phyloP scores from a whole-genome alignment of 1,140 invertebrate genomes.

The Olivierus martensii region DNA sequence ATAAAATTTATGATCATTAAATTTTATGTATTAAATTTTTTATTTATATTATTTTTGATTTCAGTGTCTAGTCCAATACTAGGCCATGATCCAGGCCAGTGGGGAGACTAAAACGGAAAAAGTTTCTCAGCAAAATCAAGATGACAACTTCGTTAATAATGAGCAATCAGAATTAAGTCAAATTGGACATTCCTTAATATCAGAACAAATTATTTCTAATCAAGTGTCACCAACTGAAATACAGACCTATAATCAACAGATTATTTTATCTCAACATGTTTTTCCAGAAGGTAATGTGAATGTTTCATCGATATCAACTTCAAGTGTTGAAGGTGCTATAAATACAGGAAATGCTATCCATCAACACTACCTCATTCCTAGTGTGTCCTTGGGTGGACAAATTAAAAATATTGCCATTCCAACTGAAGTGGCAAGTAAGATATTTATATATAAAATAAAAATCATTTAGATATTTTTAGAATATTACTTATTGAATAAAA shows the following conservation, averaged over 20 bases:
- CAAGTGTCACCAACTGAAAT: background rate
- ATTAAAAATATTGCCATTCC: slow-evolving; percentile 1
- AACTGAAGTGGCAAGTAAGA: background rate
- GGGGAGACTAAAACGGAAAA: background rate
- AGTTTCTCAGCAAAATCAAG: no score
- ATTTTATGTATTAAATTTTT: no score
- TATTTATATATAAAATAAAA: no score
- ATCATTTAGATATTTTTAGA: no score
- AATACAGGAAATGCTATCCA: background rate
- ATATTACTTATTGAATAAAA: no score
- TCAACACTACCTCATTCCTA: slow-evolving; percentile 1
- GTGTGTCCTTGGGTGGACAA: background rate
- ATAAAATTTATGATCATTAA: no score
- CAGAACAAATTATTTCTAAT: background rate
- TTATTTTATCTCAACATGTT: background rate
- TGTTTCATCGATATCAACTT: background rate
- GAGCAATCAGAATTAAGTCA: background rate
- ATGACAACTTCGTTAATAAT: background rate
- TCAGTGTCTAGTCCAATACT: no score
- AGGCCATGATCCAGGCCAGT: background rate
- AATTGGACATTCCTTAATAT: background rate
- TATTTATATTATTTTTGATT: no score
- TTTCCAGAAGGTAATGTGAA: background rate
- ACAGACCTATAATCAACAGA: background rate
- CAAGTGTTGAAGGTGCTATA: background rate